Percentiles rank a stretch among this genome's conserved stretches.
Conservation (phyloP, 1,140 invertebrate genomes). For the Whitmania pigra region DNA sequence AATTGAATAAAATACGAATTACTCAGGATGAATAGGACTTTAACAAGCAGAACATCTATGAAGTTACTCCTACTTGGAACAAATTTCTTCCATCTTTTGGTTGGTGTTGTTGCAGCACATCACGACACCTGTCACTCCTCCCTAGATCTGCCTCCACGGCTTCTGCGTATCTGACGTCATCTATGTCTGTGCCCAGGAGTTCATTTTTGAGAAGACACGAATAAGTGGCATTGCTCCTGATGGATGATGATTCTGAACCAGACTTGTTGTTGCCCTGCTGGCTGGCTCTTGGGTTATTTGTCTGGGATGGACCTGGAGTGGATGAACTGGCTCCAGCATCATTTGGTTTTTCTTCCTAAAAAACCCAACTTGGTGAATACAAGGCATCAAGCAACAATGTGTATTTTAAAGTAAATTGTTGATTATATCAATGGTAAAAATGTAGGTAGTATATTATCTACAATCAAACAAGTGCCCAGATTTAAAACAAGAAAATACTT, state of each 20-base stretch:
- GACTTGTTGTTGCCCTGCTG: not conserved
- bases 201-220: slow-evolving; percentile 77
- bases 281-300: not conserved
- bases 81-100: slow-evolving; percentile 16
- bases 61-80: slow-evolving; percentile 12
- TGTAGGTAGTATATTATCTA: too few relatives aligned
- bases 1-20: not conserved
- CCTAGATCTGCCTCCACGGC: not conserved
- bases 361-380: too few relatives aligned
- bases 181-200: slow-evolving; percentile 64
- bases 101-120: not conserved
- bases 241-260: slow-evolving; percentile 4
- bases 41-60: not conserved
- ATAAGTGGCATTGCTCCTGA: slow-evolving; percentile 59
- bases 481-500: too few relatives aligned
- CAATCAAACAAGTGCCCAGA: too few relatives aligned
- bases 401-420: not conserved
- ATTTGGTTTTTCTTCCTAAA: slow-evolving; percentile 1
- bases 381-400: too few relatives aligned
- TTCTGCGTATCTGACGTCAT: slow-evolving; percentile 53
- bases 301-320: not conserved
- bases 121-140: not conserved
- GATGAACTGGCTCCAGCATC: not conserved
- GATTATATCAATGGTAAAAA: not conserved
- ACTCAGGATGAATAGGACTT: too few relatives aligned